These are phyloP conservation scores for Tautogolabrus adspersus DNA, from an alignment of 2,113 vertebrate genomes.

Conservation along the genomic window DNA sequence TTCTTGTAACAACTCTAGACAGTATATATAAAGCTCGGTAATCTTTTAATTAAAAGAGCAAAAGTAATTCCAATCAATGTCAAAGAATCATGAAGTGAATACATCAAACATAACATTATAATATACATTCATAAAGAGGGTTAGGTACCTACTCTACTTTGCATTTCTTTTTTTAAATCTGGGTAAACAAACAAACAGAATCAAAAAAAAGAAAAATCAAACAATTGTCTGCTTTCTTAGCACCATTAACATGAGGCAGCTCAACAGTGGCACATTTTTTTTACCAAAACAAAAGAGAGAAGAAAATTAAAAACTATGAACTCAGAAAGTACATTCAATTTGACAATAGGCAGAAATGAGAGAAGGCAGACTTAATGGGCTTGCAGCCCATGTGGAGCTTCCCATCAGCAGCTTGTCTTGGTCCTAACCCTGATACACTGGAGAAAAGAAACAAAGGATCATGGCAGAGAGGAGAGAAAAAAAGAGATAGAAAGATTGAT, in stretches of 20 bases:
- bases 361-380: slow-evolving; percentile 86
- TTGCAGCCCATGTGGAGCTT: slow-evolving; percentile 82
- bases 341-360: slow-evolving; percentile 94
- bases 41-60: slow-evolving; percentile 95
- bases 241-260: slow-evolving; percentile 97
- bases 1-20: slow-evolving; percentile 99
- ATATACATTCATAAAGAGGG: slow-evolving; percentile 99
- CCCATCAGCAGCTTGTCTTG: slow-evolving; percentile 83
- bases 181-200: slow-evolving; percentile 64
- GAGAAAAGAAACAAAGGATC: slow-evolving; percentile 76
- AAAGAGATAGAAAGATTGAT: slow-evolving; percentile 74
- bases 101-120: slow-evolving; percentile 95
- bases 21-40: slow-evolving; percentile 99
- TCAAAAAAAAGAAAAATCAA: slow-evolving; percentile 57
- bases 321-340: slow-evolving; percentile 95
- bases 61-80: slow-evolving; percentile 95
- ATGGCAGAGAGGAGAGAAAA: slow-evolving; percentile 67
- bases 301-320: slow-evolving; percentile 58
- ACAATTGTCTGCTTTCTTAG: slow-evolving; percentile 87
- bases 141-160: slow-evolving; percentile 85
- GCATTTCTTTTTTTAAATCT: slow-evolving; percentile 87
- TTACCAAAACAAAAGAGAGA: slow-evolving; percentile 83
- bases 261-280: slow-evolving; percentile 94
- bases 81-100: slow-evolving; percentile 95
- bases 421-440: slow-evolving; percentile 83